A percentile compares a stretch with the other conserved stretches of the same genome.
These are phyloP conservation scores for Oryzias dopingdopingensis DNA, from an alignment of 2,797 vertebrate genomes.

Conservation along the genomic window DNA sequence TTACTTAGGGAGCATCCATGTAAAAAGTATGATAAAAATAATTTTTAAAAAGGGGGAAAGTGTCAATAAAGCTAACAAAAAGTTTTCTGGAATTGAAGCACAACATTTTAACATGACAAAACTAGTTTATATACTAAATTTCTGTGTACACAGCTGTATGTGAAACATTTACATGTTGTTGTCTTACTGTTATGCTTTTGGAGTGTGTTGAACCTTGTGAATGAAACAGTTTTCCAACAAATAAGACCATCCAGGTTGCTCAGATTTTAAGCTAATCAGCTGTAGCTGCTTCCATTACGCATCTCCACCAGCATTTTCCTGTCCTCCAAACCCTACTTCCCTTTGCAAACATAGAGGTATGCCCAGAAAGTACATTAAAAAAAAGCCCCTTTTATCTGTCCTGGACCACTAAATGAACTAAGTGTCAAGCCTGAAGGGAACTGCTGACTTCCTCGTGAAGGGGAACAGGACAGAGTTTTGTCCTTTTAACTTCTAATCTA, in stretches of 20 bases:
- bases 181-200: slow-evolving; percentile 51
- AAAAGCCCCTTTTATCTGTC: slow-evolving; percentile 35
- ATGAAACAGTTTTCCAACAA: slow-evolving; percentile 16
- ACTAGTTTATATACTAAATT: slow-evolving; percentile 34
- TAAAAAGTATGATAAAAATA: too few relatives aligned
- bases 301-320: slow-evolving; percentile 50
- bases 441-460: slow-evolving; percentile 37
- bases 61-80: too few relatives aligned
- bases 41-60: too few relatives aligned
- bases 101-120: slow-evolving; percentile 31
- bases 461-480: slow-evolving; percentile 27
- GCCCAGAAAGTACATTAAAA: slow-evolving; percentile 8
- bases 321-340: slow-evolving; percentile 73
- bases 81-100: slow-evolving; percentile 7
- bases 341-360: slow-evolving; percentile 55
- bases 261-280: slow-evolving; percentile 23
- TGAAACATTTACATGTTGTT: slow-evolving; percentile 31
- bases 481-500: slow-evolving; percentile 25
- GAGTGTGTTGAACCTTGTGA: slow-evolving; percentile 30
- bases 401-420: slow-evolving; percentile 24
- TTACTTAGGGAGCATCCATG: too few relatives aligned
- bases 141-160: slow-evolving; percentile 13
- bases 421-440: slow-evolving; percentile 48
- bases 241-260: slow-evolving; percentile 33
- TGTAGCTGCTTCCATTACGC: slow-evolving; percentile 47